Evolutionary conservation across 2,113 vertebrate genomes (phyloP), one percentile per base, ranked within the genome.

Genomic region (rat (Rattus norvegicus)): DNA sequence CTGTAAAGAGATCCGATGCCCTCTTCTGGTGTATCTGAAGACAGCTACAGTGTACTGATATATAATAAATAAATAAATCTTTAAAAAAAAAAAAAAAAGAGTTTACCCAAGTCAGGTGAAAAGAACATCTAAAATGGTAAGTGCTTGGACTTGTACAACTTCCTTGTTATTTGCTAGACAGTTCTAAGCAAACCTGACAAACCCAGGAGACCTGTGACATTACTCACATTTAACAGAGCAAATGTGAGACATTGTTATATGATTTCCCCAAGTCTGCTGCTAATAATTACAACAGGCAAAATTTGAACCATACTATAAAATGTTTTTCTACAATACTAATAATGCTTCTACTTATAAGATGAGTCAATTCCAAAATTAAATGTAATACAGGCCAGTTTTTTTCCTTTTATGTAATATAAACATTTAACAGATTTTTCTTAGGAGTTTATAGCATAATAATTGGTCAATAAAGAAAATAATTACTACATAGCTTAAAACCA

Each of bases 331-430:
- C n/a, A 97, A 88, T 28, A 56, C 20, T 77, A 7, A 4, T 70
- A 14, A 93, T 65, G 59, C 69, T 17, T 76, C 54, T 91, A 36
- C 77, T 81, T 95, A 33, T 92, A 95, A 56, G 1, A 90, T 84
- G 4, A 92, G 19, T 83, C 67, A 70, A 5, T 87, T 96, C 94
- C 92, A 81, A 95, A 92, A 92, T 75, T 24, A 90, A 95, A 90
- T 92, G 22, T 90, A 92, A 89, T 54, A 79, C 9, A 94, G 20
- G 72, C 47, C 49, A 91, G 36, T 24, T 92, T 9, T 87, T 85
- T 76, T 3, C 75, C 65, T 33, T 19, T 63, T 76, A 63, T 2
- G 92, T 63, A 81, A 59, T 49, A 1, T n/a, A 26, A 1, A n/a
- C 69, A 89, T 88, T 63, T 63, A 20, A 76, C n/a, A 94, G 33